Evolutionary conservation across 2,797 vertebrate genomes (phyloP), one percentile per base, ranked within the genome.

Genomic region (Karalla daura): DNA sequence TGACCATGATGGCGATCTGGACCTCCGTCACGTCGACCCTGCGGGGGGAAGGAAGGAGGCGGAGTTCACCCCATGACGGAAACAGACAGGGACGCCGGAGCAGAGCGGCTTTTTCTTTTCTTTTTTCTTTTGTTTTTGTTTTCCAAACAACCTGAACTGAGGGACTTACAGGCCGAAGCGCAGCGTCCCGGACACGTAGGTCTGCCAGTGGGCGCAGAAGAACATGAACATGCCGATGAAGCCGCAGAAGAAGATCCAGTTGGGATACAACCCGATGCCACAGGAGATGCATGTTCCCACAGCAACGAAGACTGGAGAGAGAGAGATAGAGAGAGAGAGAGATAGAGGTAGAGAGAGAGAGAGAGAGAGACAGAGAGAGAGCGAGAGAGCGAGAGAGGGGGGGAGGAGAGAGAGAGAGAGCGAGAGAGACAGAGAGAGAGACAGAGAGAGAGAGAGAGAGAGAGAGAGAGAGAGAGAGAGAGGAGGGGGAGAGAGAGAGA

Each of bases 121-220:
- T n/a, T n/a, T n/a, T n/a, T n/a, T n/a, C n/a, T n/a, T n/a, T n/a
- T n/a, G 2, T 52, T 12, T 24, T n/a, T 11, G 15, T 2, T 17
- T 14, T 7, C 3, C 20, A 5, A 1, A 13, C 12, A 1, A 35
- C 5, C 33, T 10, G 7, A 27, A 28, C 4, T 28, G 5, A n/a
- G 30, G 12, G 28, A 95, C 96, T 95, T 92, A 99, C 98, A 95
- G 93, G 90, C 96, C 96, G 78, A 99, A 99, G 68, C 94, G 95
- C 32, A 99, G 93, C 0, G 95, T 96, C 67, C 98, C 98, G 0
- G 97, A 99, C 49, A 99, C 97, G 0, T 99, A 99, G 36, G 97
- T 98, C 91, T 99, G 97, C 98, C 98, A 99, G 86, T 99, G 98
- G 61, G 98, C 98, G 74, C 97, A 99, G 91, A 97, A 99, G 90